Base-by-base conservation (phyloP, 64 coral and sea anemone species). In the Stylophora pistillata region DNA sequence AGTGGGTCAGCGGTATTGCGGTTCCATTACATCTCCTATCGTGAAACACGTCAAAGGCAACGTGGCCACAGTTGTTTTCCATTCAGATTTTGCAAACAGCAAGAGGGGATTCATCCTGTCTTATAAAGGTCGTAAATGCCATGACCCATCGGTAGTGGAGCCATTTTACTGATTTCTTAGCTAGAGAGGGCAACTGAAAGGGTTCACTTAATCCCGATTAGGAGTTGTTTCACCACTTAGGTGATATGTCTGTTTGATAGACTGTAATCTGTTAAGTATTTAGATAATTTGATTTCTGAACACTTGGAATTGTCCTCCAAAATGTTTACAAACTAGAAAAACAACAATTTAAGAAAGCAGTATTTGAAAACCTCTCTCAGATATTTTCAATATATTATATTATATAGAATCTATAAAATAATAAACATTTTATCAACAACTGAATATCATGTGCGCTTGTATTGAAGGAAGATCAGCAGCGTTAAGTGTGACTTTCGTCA, bases 1-100 rank as follows among this genome's bases (percentile, higher is more conserved):
- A 87, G 95, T 96, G 17, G 95, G 95, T 41, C 74, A 76, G 28
- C 73, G 91, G 18, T 82, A 92, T 41, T 96, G 95, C 30, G 95
- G 95, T 11, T 86, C 62, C 76, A 58, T 93, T 9, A 61, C 71
- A 30, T 74, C 59, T 29, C 91, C 95, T 41, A 66, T 91, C 16
- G 41, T 86, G 18, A 76, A 93, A 59, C 74, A 91, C n/a, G 73
- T 96, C 72, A 90, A 87, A 77, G 95, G 95, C 30, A 96, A 93
- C 60, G 86, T 86, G 20, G 95, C 91, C 0, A 85, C 81, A 34
- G 86, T 96, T 21, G 88, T 96, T n/a, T 96, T 96, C 86, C 79
- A 77, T 66, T 96, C 95, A 55, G 95, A 96, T 63, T 85, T 74
- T 37, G 58, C 91, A 3, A 89, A 93, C 91, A 93, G 86, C n/a